Percentiles rank a stretch among this genome's conserved stretches.
Evolutionary conservation across 2,113 vertebrate genomes (phyloP).

Genomic region (Seriola rivoliana): DNA sequence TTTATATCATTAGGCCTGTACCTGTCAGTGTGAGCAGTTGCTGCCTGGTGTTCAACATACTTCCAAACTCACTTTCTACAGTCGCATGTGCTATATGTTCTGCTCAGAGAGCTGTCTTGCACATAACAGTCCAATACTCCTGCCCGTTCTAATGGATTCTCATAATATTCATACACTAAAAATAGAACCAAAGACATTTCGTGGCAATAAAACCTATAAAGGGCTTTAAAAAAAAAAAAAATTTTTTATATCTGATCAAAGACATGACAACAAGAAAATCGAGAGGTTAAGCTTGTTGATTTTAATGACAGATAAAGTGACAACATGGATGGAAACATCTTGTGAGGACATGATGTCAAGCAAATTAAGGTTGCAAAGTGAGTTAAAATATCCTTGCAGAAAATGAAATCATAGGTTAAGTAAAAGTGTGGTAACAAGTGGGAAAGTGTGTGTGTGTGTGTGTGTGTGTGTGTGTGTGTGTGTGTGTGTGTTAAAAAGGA

Average conservation of each 20-base stretch:
- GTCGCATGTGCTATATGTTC: background rate
- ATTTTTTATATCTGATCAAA: background rate
- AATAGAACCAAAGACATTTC: background rate
- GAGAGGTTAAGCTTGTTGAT: background rate
- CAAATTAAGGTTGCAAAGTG: background rate
- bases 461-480: background rate
- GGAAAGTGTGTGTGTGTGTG: background rate
- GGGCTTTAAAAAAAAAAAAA: background rate
- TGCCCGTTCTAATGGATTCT: background rate
- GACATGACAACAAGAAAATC: background rate
- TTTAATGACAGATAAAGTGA: background rate
- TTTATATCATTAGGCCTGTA: slow-evolving; percentile 41
- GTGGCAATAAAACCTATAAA: background rate
- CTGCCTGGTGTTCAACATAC: slow-evolving; percentile 3
- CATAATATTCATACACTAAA: background rate
- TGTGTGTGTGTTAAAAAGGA: background rate
- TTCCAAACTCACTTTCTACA: slow-evolving; percentile 45
- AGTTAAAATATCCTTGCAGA: background rate
- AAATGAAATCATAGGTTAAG: slow-evolving; percentile 3
- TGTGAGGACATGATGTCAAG: background rate
- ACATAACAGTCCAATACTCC: background rate
- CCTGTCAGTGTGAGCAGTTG: slow-evolving; percentile 46
- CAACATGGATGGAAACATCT: background rate
- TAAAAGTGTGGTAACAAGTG: slow-evolving; percentile 20
- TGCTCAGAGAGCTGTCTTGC: background rate